These are phyloP conservation scores for Brachypterus glaber DNA, from an alignment of 2,888 invertebrate genomes.

Conservation along the genomic window DNA sequence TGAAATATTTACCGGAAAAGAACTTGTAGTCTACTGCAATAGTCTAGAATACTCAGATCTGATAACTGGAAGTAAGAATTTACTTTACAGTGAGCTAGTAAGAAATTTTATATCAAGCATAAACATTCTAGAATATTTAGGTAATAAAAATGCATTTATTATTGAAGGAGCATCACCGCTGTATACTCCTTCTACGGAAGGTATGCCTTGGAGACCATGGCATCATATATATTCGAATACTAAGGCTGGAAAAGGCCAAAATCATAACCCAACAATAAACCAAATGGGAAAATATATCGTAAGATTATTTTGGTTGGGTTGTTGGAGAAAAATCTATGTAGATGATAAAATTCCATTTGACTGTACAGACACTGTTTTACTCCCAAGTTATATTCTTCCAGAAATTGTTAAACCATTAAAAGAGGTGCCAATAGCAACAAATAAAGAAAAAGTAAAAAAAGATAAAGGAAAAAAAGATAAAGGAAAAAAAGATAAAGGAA, in stretches of 20 bases:
- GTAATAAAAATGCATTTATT: constrained; percentile 31
- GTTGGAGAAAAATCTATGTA: constrained; percentile 42
- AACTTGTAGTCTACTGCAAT: constrained; percentile 26
- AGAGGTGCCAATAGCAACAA: background rate
- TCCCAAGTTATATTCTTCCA: constrained; percentile 29
- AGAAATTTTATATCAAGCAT: constrained; percentile 37
- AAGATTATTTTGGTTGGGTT: constrained; percentile 42
- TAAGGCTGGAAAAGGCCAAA: constrained; percentile 34
- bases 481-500: background rate
- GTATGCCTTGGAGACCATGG: constrained; percentile 40
- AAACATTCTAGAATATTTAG: constrained; percentile 37
- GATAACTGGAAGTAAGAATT: constrained; percentile 34
- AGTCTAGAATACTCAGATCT: constrained; percentile 32
- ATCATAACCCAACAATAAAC: constrained; percentile 37
- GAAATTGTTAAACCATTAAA: background rate
- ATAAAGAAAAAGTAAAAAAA: too few species aligned
- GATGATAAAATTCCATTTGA: constrained; percentile 43
- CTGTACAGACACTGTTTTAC: constrained; percentile 30
- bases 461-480: background rate
- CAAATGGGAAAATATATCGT: constrained; percentile 41
- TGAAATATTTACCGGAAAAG: too few species aligned
- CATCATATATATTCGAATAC: constrained; percentile 41
- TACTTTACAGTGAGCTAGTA: constrained; percentile 38
- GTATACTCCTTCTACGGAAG: constrained; percentile 31
- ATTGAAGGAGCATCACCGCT: constrained; percentile 30